phyloP scores from a whole-genome alignment of 2,888 invertebrate genomes.

The Rhagium mordax region DNA sequence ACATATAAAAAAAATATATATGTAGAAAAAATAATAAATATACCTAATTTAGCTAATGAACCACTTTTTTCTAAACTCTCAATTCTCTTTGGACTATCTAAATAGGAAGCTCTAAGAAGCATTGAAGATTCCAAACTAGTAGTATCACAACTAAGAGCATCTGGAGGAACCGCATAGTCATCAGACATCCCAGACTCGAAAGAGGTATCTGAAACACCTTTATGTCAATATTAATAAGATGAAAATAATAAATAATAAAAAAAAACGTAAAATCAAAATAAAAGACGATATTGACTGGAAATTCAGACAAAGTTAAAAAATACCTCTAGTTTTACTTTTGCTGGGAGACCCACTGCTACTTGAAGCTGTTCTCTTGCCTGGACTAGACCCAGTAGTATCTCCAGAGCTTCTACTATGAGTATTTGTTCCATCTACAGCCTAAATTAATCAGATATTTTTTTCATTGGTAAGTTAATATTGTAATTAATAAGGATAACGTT shows the following conservation, averaged over 20 bases:
- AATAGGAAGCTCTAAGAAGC: slow-evolving; percentile 75
- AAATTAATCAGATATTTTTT: slow-evolving; percentile 37
- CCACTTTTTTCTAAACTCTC: slow-evolving; percentile 87
- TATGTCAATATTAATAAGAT: slow-evolving; percentile 62
- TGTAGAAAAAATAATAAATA: not conserved
- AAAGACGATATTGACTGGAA: slow-evolving; percentile 7
- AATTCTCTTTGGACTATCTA: slow-evolving; percentile 75
- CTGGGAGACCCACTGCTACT: slow-evolving; percentile 86
- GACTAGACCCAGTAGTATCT: slow-evolving; percentile 88
- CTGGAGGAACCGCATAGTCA: slow-evolving; percentile 97
- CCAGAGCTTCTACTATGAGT: slow-evolving; percentile 91
- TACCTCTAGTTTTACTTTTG: slow-evolving; percentile 87
- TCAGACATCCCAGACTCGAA: slow-evolving; percentile 96
- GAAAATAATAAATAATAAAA: slow-evolving; percentile 48
- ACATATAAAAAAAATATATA: not conserved
- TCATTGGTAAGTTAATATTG: no score
- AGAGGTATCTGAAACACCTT: slow-evolving; percentile 84
- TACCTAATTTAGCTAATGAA: slow-evolving; percentile 69
- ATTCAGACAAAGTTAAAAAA: not conserved
- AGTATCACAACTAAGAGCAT: slow-evolving; percentile 88
- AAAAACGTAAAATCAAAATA: slow-evolving; percentile 31
- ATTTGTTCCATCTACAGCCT: slow-evolving; percentile 68
- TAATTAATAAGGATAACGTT: no score
- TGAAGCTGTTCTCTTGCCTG: slow-evolving; percentile 79
- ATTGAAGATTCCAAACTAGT: slow-evolving; percentile 85